Conservation (phyloP, 2,888 invertebrate genomes). For the Amphipoea oculea region DNA sequence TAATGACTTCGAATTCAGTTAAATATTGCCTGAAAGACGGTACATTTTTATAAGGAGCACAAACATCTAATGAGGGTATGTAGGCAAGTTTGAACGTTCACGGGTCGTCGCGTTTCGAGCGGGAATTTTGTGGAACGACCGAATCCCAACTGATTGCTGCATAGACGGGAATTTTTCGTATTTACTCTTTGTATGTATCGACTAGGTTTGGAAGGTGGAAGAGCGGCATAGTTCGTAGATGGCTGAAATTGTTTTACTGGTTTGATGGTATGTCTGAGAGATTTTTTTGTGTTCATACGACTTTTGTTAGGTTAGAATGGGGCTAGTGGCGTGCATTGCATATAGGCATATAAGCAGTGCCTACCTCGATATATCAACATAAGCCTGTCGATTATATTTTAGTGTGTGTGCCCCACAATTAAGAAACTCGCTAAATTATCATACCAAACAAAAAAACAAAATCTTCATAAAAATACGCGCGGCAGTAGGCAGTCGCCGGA, state of each 20-base stretch:
- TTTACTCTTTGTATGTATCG: slow-evolving; percentile 46
- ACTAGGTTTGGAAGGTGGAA: not conserved
- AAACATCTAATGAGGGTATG: slow-evolving; percentile 86
- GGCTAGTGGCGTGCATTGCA: too few species aligned
- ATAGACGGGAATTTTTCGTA: slow-evolving; percentile 46
- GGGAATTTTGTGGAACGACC: slow-evolving; percentile 44
- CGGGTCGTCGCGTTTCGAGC: slow-evolving; percentile 67
- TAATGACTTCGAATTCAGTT: slow-evolving; percentile 60
- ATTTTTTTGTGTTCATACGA: not conserved
- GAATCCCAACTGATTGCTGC: slow-evolving; percentile 65
- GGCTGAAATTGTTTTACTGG: not conserved
- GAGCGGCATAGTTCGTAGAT: not conserved
- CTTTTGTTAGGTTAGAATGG: not conserved
- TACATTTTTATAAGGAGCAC: slow-evolving; percentile 83
- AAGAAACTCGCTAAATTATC: too few species aligned
- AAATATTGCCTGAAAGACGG: slow-evolving; percentile 64
- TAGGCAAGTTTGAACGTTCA: slow-evolving; percentile 84
- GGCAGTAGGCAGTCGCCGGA: too few species aligned
- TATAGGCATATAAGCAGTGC: too few species aligned
- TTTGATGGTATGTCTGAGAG: not conserved
- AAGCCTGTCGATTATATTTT: too few species aligned
- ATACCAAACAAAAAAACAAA: too few species aligned
- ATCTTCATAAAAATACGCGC: too few species aligned
- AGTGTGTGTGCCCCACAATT: too few species aligned
- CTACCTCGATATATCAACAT: too few species aligned